Evolutionary conservation across 2,113 vertebrate species (phyloP), one percentile per base, ranked within the genome.

Genomic region (Myotis lucifugus): DNA sequence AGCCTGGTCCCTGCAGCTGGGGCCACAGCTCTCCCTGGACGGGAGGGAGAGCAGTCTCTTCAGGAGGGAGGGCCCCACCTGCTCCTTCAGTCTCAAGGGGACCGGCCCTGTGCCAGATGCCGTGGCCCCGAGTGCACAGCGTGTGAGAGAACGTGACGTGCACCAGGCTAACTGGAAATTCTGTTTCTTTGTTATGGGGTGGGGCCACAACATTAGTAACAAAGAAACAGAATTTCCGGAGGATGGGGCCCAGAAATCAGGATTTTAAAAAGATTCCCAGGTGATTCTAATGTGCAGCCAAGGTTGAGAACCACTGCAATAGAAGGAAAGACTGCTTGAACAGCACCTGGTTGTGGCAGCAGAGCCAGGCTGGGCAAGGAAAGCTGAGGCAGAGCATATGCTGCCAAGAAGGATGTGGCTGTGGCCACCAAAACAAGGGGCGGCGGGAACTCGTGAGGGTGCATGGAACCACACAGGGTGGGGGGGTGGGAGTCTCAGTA

Each of bases 251-350:
- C n/a, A n/a, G n/a, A n/a, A n/a, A n/a, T n/a, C n/a, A n/a, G n/a
- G n/a, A n/a, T n/a, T n/a, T n/a, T n/a, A n/a, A n/a, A n/a, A n/a
- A n/a, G n/a, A n/a, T n/a, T n/a, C n/a, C n/a, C n/a, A n/a, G n/a
- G n/a, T n/a, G n/a, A n/a, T n/a, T n/a, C n/a, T n/a, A n/a, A n/a
- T n/a, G n/a, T n/a, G n/a, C n/a, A n/a, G n/a, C n/a, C n/a, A n/a
- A n/a, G n/a, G n/a, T n/a, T n/a, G n/a, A n/a, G n/a, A n/a, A n/a
- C n/a, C n/a, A n/a, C n/a, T n/a, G n/a, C n/a, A n/a, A n/a, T n/a
- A n/a, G n/a, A n/a, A n/a, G n/a, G n/a, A 61, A 64, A 5, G 4
- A 12, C 23, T 0, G 0, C 2, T 4, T 2, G 29, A 3, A 1
- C 12, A 25, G 48, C 18, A 10, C 14, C 70, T 56, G 69, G 34